Percentiles rank a stretch among this genome's conserved stretches.
Evolutionary conservation across 35 echinoderm and acorn worm species (phyloP).

Genomic region (Ophioderma brevispina): DNA sequence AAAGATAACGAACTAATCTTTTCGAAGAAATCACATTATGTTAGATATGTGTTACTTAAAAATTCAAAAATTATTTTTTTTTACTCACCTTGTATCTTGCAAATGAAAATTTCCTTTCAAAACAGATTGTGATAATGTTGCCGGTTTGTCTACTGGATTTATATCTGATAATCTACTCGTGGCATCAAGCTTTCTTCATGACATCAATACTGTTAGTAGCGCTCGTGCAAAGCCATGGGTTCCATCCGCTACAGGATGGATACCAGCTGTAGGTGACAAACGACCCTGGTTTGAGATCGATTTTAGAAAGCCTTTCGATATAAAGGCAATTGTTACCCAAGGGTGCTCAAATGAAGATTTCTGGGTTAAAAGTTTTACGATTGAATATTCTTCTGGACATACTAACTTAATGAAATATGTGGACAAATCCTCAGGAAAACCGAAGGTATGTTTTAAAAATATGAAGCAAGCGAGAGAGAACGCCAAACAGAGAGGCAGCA

Average conservation of each 20-base stretch:
- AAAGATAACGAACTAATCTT: too few relatives aligned
- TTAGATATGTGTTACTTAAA: too few relatives aligned
- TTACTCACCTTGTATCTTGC: not conserved
- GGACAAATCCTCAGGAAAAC: too few relatives aligned
- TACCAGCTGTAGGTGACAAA: not conserved
- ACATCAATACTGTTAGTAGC: not conserved
- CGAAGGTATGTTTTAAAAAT: too few relatives aligned
- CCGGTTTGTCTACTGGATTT: not conserved
- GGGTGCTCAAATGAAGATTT: not conserved
- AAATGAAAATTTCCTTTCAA: too few relatives aligned
- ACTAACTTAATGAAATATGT: too few relatives aligned
- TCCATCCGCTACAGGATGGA: not conserved
- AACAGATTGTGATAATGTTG: not conserved
- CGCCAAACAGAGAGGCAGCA: too few relatives aligned
- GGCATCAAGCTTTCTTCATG: not conserved
- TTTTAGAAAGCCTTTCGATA: not conserved
- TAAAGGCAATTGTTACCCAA: not conserved
- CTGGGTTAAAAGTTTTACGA: not conserved
- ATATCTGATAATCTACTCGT: not conserved
- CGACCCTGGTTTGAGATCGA: not conserved
- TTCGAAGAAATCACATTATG: too few relatives aligned
- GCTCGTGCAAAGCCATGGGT: not conserved
- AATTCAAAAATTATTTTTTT: not conserved
- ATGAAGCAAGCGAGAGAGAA: too few relatives aligned
- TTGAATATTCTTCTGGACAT: not conserved